Percentiles rank a stretch among this genome's conserved stretches.
phyloP scores from a whole-genome alignment of 2,113 vertebrate species.

The Urocynchramus pylzowi region DNA sequence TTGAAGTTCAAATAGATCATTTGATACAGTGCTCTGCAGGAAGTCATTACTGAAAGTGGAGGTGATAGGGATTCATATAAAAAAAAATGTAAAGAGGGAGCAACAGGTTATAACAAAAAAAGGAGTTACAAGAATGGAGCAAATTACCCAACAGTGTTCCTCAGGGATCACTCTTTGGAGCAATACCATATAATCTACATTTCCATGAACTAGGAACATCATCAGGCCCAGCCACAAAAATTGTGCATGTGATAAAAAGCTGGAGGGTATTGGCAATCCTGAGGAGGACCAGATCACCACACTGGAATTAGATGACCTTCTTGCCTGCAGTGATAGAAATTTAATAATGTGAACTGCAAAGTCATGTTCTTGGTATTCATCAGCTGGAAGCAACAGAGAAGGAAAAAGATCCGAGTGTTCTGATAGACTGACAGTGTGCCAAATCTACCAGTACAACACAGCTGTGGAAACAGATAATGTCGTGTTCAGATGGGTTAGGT shows the following conservation, averaged over 20 bases:
- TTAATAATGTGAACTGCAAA: constrained; percentile 58
- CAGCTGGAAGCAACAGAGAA: constrained; percentile 33
- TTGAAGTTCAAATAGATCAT: background rate
- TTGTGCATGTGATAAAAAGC: background rate
- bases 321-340: constrained; percentile 49
- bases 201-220: background rate
- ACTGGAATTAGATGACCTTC: constrained; percentile 54
- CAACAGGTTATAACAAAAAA: background rate
- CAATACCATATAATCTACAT: background rate
- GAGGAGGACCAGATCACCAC: background rate
- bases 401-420: constrained; percentile 31
- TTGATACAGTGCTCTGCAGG: background rate
- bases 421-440: background rate
- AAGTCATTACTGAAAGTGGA: background rate
- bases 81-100: background rate
- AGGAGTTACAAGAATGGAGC: background rate
- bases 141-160: rapidly evolving
- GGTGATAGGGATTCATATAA: background rate
- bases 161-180: background rate
- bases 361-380: constrained; percentile 47
- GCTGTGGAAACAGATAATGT: background rate
- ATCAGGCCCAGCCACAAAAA: background rate
- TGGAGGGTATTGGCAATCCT: background rate
- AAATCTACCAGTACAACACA: background rate
- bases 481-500: background rate